A percentile compares a stretch with the other conserved stretches of the same genome.
Evolutionary conservation across 2,888 invertebrate species (phyloP).

Genomic region (Polyommatus icarus): DNA sequence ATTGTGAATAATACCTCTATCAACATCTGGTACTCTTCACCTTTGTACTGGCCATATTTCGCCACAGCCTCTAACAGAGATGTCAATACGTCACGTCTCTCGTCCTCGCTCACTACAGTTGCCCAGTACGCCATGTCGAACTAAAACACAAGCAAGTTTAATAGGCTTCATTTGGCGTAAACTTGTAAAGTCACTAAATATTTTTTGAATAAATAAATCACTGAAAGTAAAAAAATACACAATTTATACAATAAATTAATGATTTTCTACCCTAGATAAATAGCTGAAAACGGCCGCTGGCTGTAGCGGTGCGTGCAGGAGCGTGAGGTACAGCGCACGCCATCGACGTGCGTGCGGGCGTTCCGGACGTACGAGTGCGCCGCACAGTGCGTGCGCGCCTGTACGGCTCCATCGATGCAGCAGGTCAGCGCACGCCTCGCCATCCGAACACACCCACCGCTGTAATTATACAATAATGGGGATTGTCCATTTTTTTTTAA

Average conservation of each 20-base stretch:
- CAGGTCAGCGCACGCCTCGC: conserved; percentile 45
- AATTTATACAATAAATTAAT: not conserved
- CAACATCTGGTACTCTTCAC: conserved; percentile 49
- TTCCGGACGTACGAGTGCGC: conserved; percentile 53
- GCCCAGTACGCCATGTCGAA: conserved; percentile 59
- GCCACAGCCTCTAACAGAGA: conserved; percentile 49
- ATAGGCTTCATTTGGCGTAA: not conserved
- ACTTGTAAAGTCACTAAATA: not conserved
- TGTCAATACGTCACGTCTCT: conserved; percentile 51
- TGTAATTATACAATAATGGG: not conserved
- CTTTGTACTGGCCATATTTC: conserved; percentile 48
- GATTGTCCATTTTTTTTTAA: no score
- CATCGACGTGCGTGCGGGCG: conserved; percentile 45
- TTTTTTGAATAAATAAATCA: not conserved
- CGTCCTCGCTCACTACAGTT: conserved; percentile 41
- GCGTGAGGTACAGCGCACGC: conserved; percentile 52
- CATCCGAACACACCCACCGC: conserved; percentile 44
- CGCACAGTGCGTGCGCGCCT: conserved; percentile 48
- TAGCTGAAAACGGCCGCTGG: conserved; percentile 60
- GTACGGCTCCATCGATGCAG: conserved; percentile 43
- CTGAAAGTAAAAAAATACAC: not conserved
- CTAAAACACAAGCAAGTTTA: conserved; percentile 42
- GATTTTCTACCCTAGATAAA: conserved; percentile 58
- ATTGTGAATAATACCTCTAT: conserved; percentile 51
- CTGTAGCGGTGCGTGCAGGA: conserved; percentile 51